A percentile compares a stretch with the other conserved stretches of the same genome.
These are phyloP conservation scores for Phalacrocorax brasilianus DNA, from an alignment of 2,113 vertebrate genomes.

Conservation along the genomic window DNA sequence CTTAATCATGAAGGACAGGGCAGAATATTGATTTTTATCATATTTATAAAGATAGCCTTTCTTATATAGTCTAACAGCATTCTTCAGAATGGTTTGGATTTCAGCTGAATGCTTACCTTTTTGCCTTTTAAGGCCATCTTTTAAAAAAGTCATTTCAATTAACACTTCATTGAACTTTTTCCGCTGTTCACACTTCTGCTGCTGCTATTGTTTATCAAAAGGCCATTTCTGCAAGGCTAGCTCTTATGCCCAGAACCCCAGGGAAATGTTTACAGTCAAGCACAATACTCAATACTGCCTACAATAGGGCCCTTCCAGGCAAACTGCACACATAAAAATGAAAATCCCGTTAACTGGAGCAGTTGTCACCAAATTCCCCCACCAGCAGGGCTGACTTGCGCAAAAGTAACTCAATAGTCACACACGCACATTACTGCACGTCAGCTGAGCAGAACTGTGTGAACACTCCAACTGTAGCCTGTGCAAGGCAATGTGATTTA, in stretches of 20 bases:
- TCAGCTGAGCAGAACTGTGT: background rate
- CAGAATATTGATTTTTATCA: background rate
- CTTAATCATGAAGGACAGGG: background rate
- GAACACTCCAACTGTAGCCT: rapidly evolving
- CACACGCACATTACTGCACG: rapidly evolving
- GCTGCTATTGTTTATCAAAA: constrained; percentile 5
- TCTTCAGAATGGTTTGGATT: background rate
- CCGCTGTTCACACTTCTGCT: constrained; percentile 1
- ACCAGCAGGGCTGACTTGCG: background rate
- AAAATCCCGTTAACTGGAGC: background rate
- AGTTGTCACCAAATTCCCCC: background rate
- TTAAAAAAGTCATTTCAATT: constrained; percentile 38
- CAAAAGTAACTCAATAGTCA: background rate
- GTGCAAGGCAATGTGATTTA: background rate
- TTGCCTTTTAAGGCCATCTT: background rate
- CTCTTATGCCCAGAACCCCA: background rate
- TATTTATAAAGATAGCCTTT: background rate
- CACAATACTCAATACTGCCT: background rate
- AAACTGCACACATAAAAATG: background rate
- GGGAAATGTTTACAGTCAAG: background rate
- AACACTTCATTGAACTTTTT: constrained; percentile 42
- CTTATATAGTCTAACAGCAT: background rate
- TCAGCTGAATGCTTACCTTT: background rate
- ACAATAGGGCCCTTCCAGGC: background rate
- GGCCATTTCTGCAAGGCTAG: constrained; percentile 11